A percentile compares a stretch with the other conserved stretches of the same genome.
These are phyloP conservation scores for Leptocoma aspasia DNA, from an alignment of 2,113 vertebrate species.

Conservation along the genomic window DNA sequence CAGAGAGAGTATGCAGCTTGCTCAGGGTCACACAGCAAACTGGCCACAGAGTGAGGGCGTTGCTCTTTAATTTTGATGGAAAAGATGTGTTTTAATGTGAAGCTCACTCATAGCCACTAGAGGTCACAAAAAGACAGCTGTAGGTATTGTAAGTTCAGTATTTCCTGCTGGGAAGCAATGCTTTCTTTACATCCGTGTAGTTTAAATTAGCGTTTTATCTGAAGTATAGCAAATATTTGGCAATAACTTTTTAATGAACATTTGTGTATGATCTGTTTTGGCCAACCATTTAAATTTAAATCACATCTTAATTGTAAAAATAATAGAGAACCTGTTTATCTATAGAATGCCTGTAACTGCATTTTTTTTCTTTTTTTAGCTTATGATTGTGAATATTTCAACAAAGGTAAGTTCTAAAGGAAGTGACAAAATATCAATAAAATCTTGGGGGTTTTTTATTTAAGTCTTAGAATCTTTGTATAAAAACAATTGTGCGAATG, in stretches of 20 bases:
- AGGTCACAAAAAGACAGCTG: slow-evolving; percentile 51
- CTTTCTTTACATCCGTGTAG: background rate
- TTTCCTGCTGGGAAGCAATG: background rate
- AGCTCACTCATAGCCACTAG: slow-evolving; percentile 40
- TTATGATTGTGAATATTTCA: slow-evolving; percentile 97
- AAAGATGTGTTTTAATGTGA: background rate
- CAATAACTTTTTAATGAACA: background rate
- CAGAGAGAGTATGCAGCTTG: background rate
- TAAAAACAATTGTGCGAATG: background rate
- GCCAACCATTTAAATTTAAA: background rate
- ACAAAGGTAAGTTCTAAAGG: slow-evolving; percentile 83
- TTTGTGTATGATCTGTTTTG: background rate
- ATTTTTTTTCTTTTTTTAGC: slow-evolving; percentile 78
- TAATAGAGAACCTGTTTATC: background rate
- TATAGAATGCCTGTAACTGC: background rate
- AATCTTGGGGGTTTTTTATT: background rate
- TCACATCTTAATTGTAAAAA: fast-evolving
- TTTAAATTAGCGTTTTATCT: background rate
- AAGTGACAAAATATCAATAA: background rate
- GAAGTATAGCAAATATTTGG: background rate
- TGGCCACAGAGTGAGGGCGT: fast-evolving
- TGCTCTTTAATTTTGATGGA: background rate
- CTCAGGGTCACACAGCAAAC: background rate
- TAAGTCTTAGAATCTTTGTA: background rate
- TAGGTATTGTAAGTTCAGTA: background rate